These are phyloP conservation scores for Crotophaga sulcirostris DNA, from an alignment of 2,113 vertebrate species.

Conservation along the genomic window DNA sequence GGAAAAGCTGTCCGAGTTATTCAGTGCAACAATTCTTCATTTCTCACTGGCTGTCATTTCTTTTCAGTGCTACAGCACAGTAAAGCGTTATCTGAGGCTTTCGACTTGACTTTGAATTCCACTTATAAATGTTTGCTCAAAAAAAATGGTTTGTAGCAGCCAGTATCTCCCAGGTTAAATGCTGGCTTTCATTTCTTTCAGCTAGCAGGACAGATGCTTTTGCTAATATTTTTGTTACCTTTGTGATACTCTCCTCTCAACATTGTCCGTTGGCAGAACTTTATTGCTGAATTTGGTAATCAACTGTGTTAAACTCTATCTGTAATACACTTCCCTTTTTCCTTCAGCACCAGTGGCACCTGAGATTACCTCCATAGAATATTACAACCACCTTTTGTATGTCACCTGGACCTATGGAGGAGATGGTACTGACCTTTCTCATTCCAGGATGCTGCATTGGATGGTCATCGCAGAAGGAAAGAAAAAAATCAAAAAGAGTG, in stretches of 20 bases:
- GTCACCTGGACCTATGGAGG: slow-evolving; percentile 92
- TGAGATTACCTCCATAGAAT: slow-evolving; percentile 88
- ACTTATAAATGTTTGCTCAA: not conserved
- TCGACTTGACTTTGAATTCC: not conserved
- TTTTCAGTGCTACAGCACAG: not conserved
- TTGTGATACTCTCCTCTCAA: not conserved
- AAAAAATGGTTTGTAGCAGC: not conserved
- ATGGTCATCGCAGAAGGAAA: slow-evolving; percentile 89
- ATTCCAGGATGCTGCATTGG: slow-evolving; percentile 95
- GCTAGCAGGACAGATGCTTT: not conserved
- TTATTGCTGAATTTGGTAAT: not conserved
- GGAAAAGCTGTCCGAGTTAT: not conserved
- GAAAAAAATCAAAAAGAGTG: slow-evolving; percentile 87
- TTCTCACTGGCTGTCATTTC: not conserved
- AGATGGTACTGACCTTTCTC: slow-evolving; percentile 87
- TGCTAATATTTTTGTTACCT: not conserved
- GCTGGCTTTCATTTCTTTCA: not conserved
- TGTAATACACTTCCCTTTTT: not conserved
- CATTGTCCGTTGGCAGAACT: not conserved
- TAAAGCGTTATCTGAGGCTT: not conserved
- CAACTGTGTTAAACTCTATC: not conserved
- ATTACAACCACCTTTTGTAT: slow-evolving; percentile 84
- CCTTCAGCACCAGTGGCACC: slow-evolving; percentile 89
- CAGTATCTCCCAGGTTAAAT: not conserved
- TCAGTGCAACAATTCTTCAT: not conserved